Conservation (phyloP, 2,113 vertebrate species). For the Tragulus kanchil region DNA sequence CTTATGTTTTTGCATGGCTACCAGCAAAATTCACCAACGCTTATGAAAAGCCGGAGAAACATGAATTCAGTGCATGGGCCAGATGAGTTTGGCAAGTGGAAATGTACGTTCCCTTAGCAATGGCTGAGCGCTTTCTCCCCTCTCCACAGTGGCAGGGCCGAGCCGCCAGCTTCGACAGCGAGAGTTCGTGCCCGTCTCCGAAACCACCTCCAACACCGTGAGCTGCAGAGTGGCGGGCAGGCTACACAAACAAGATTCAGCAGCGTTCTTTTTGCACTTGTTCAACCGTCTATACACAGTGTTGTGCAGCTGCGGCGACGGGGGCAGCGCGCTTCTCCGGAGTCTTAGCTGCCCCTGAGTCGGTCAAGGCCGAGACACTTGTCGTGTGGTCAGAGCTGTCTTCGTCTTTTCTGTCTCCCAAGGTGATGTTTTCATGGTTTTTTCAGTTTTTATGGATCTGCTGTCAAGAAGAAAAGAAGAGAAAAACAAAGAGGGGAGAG, state of each 20-base stretch:
- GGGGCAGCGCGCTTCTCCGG: constrained; percentile 51
- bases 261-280: constrained; percentile 74
- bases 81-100: background rate
- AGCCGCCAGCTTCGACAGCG: constrained; percentile 97
- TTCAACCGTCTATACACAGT: constrained; percentile 71
- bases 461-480: constrained; percentile 65
- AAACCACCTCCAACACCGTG: constrained; percentile 95
- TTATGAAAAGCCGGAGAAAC: background rate
- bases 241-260: constrained; percentile 64
- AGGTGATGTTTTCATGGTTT: constrained; percentile 86
- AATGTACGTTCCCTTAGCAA: background rate
- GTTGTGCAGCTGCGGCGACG: constrained; percentile 51
- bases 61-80: background rate
- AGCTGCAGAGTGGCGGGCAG: constrained; percentile 25
- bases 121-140: constrained; percentile 44
- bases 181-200: constrained; percentile 97
- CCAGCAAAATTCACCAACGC: constrained; percentile 64
- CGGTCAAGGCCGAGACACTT: constrained; percentile 83
- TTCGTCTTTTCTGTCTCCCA: constrained; percentile 86
- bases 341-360: constrained; percentile 68
- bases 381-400: constrained; percentile 84
- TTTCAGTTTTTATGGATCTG: constrained; percentile 79
- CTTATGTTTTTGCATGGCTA: constrained; percentile 78
- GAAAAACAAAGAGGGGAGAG: constrained; percentile 26
- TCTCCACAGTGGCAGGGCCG: constrained; percentile 95